Evolutionary conservation across 2,888 invertebrate species (phyloP).

Genomic region (Drosophila maculinotata): DNA sequence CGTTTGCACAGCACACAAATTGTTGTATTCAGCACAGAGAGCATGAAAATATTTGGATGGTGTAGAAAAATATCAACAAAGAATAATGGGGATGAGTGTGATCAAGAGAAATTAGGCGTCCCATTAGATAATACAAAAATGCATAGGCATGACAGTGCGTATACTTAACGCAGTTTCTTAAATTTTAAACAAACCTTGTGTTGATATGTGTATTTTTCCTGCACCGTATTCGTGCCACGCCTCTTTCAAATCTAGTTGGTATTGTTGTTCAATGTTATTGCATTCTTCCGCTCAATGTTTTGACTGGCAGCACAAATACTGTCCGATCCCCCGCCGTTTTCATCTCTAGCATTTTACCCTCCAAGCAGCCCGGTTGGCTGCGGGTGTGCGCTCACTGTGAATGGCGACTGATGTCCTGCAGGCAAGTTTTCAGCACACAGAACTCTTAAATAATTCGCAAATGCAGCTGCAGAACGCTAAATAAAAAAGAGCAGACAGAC

Average conservation of each 20-base stretch:
- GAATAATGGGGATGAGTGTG: slow-evolving; percentile 21
- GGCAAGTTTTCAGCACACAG: slow-evolving; percentile 66
- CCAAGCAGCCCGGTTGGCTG: slow-evolving; percentile 14
- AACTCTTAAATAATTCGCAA: slow-evolving; percentile 64
- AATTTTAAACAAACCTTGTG: background rate
- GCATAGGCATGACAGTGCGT: slow-evolving; percentile 7
- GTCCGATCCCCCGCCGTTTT: background rate
- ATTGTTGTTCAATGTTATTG: slow-evolving; percentile 59
- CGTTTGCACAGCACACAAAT: slow-evolving; percentile 67
- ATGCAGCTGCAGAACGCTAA: slow-evolving; percentile 32
- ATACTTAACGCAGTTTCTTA: slow-evolving; percentile 2
- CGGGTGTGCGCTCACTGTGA: slow-evolving; percentile 23
- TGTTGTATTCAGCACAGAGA: slow-evolving; percentile 65
- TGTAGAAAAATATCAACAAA: slow-evolving; percentile 33
- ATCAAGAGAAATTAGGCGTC: slow-evolving; percentile 31
- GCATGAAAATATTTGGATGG: slow-evolving; percentile 49
- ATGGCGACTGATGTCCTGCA: slow-evolving; percentile 75
- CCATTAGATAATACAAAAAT: slow-evolving; percentile 24
- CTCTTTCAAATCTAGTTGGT: slow-evolving; percentile 25
- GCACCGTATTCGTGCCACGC: slow-evolving; percentile 8
- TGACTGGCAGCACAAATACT: slow-evolving; percentile 32
- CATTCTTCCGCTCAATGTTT: slow-evolving; percentile 70
- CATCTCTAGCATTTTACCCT: slow-evolving; percentile 18
- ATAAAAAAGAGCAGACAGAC: slow-evolving; percentile 10
- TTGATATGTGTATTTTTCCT: background rate